phyloP scores from a whole-genome alignment of 2,113 vertebrate genomes.

The Ailurus styani region DNA sequence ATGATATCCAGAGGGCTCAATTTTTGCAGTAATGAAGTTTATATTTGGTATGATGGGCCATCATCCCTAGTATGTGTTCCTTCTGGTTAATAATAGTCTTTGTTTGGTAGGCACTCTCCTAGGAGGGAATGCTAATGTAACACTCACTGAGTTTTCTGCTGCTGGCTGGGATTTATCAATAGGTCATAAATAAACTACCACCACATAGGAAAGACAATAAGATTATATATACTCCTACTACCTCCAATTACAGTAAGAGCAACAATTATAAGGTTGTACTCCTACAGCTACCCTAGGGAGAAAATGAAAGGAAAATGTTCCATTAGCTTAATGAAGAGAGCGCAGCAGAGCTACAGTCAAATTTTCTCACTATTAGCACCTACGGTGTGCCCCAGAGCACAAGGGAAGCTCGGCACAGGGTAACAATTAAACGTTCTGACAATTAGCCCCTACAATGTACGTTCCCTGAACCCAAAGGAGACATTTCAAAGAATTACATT shows the following conservation, averaged over 20 bases:
- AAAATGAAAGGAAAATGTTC: slow-evolving; percentile 89
- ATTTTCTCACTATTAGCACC: slow-evolving; percentile 85
- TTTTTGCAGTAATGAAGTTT: slow-evolving; percentile 60
- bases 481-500: slow-evolving; percentile 72
- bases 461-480: slow-evolving; percentile 76
- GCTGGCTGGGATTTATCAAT: slow-evolving; percentile 80
- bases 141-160: slow-evolving; percentile 74
- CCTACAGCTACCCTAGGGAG: slow-evolving; percentile 84
- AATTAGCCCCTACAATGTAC: slow-evolving; percentile 78
- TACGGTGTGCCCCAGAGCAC: slow-evolving; percentile 75
- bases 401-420: slow-evolving; percentile 77
- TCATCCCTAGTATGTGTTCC: slow-evolving; percentile 65
- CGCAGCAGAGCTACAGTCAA: slow-evolving; percentile 70
- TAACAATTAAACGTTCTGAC: slow-evolving; percentile 85
- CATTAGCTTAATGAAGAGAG: slow-evolving; percentile 88
- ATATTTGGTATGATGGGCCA: slow-evolving; percentile 74
- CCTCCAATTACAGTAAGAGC: slow-evolving; percentile 86
- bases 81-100: slow-evolving; percentile 80
- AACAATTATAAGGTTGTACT: slow-evolving; percentile 87
- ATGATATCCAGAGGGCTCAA: slow-evolving; percentile 20
- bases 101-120: slow-evolving; percentile 72
- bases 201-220: slow-evolving; percentile 83
- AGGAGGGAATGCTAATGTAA: slow-evolving; percentile 80
- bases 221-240: slow-evolving; percentile 87
- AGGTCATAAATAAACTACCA: slow-evolving; percentile 84